Conservation (phyloP, 2,113 vertebrate genomes). For the Andinoacara biseriatus region DNA sequence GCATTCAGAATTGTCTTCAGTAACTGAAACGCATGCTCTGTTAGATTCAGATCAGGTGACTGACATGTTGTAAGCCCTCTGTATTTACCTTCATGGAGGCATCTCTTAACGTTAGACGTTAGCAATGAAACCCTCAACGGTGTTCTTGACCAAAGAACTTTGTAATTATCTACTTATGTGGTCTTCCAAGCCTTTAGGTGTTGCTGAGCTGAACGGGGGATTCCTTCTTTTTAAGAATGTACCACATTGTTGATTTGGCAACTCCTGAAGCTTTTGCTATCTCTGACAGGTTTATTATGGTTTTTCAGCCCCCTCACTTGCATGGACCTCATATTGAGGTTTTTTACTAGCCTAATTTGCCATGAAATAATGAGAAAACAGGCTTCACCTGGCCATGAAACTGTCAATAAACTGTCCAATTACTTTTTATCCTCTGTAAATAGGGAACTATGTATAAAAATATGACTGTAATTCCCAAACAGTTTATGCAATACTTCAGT, state of each 20-base stretch:
- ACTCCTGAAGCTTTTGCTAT: not conserved
- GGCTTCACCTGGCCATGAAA: not conserved
- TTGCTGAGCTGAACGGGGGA: not conserved
- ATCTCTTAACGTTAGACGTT: not conserved
- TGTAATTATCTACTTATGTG: not conserved
- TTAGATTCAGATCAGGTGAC: not conserved
- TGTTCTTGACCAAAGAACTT: not conserved
- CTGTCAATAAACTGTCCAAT: not conserved
- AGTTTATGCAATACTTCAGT: too few relatives aligned
- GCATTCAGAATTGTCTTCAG: not conserved
- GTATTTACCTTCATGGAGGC: not conserved
- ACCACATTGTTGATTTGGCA: not conserved
- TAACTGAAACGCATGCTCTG: not conserved
- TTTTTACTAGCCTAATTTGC: not conserved
- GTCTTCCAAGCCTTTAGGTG: not conserved
- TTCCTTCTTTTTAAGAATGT: not conserved
- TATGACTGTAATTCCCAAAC: too few relatives aligned
- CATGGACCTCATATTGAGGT: not conserved
- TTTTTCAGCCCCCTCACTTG: too few relatives aligned
- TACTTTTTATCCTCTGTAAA: not conserved
- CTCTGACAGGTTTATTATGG: not conserved
- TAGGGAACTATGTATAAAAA: not conserved
- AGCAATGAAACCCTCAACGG: not conserved
- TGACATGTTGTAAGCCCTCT: not conserved
- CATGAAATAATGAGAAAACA: not conserved